Conservation (phyloP, 2,113 vertebrate genomes). For the Megaceryle maxima region DNA sequence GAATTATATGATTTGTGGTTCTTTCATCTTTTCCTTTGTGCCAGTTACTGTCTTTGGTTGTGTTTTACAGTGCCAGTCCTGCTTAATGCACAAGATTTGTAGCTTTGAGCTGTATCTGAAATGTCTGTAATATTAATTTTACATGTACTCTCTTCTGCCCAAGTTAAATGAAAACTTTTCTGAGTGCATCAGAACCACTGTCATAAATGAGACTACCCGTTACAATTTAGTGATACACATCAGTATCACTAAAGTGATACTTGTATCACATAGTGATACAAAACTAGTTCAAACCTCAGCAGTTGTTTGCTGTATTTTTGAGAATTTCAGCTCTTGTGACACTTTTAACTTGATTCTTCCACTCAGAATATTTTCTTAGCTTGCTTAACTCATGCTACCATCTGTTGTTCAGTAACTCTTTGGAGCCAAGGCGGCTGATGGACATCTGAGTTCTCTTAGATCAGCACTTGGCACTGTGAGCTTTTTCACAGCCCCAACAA, state of each 20-base stretch:
- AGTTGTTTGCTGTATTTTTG: background rate
- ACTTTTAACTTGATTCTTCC: slow-evolving; percentile 21
- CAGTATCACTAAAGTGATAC: too few relatives aligned
- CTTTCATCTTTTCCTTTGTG: background rate
- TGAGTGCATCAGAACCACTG: background rate
- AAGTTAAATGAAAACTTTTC: background rate
- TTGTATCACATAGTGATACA: background rate
- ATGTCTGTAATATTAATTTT: background rate
- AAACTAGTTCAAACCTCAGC: slow-evolving; percentile 8
- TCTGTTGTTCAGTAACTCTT: slow-evolving; percentile 57
- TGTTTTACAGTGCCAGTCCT: background rate
- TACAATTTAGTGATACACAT: background rate
- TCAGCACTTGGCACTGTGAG: slow-evolving; percentile 61
- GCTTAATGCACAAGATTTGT: background rate
- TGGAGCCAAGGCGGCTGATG: slow-evolving; percentile 45
- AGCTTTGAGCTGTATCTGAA: background rate
- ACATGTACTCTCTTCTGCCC: background rate
- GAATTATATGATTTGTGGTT: background rate
- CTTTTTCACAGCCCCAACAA: slow-evolving; percentile 59
- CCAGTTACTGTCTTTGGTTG: background rate
- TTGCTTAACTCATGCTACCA: slow-evolving; percentile 56
- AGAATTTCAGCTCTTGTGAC: background rate
- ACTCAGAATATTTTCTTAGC: slow-evolving; percentile 39
- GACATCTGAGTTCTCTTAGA: slow-evolving; percentile 60
- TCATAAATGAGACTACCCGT: background rate